These are phyloP conservation scores for Chalcis sispes DNA, from an alignment of 2,888 invertebrate species.

Conservation along the genomic window DNA sequence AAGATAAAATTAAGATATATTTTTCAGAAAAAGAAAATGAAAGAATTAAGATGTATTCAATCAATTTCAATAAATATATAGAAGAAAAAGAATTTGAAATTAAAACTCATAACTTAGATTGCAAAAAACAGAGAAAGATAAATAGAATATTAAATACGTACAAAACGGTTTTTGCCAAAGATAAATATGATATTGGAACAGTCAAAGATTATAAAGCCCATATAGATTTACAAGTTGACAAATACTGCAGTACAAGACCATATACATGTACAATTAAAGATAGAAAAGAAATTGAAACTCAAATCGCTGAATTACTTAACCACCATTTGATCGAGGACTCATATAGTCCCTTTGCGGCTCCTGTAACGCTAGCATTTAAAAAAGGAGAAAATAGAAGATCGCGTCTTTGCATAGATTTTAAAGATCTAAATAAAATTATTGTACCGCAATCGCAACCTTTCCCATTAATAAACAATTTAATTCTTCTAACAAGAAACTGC, in stretches of 20 bases:
- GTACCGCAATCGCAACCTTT: too few species aligned
- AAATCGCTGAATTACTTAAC: conserved; percentile 59
- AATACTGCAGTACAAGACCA: too few species aligned
- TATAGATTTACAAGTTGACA: conserved; percentile 58
- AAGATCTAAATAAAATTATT: conserved; percentile 55
- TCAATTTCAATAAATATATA: conserved; percentile 48
- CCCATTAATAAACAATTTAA: conserved; percentile 59
- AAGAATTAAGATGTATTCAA: conserved; percentile 41
- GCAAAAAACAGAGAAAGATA: conserved; percentile 47
- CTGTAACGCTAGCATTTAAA: conserved; percentile 59
- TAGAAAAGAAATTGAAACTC: conserved; percentile 60
- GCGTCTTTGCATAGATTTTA: too few species aligned
- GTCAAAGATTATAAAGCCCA: conserved; percentile 59
- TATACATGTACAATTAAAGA: too few species aligned
- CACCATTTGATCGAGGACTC: conserved; percentile 61
- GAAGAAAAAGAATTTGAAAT: conserved; percentile 38
- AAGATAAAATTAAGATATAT: conserved; percentile 36
- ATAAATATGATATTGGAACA: too few species aligned
- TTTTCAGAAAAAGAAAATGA: conserved; percentile 41
- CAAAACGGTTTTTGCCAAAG: conserved; percentile 56
- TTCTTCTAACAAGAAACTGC: conserved; percentile 55
- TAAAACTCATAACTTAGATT: conserved; percentile 18
- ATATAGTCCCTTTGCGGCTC: conserved; percentile 60
- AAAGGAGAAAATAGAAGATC: conserved; percentile 57
- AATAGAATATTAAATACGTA: conserved; percentile 55